Conservation (phyloP, 2,797 vertebrate species). For the Morelia viridis region DNA sequence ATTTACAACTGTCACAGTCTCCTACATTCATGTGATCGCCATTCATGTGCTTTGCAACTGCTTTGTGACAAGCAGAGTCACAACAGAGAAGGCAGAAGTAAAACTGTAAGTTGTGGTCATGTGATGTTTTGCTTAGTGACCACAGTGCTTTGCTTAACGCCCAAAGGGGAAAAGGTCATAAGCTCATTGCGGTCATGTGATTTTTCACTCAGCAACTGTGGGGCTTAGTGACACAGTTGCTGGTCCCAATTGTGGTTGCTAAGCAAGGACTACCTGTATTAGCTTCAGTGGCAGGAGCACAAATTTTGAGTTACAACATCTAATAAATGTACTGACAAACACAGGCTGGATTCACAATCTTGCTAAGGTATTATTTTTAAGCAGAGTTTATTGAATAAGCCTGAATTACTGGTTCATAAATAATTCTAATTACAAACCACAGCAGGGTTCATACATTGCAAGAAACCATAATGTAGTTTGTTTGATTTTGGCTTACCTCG, state of each 20-base stretch:
- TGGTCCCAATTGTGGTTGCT: neutral
- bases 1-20: neutral
- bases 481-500: too few relatives aligned
- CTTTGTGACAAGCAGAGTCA: neutral
- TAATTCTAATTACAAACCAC: too few relatives aligned
- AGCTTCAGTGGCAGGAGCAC: neutral
- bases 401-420: too few relatives aligned
- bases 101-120: too few relatives aligned
- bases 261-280: neutral
- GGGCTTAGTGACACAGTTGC: neutral
- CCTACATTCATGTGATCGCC: neutral
- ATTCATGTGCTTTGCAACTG: neutral
- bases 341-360: neutral
- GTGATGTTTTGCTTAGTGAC: neutral
- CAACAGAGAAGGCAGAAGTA: neutral
- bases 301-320: neutral
- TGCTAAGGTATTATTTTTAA: too few relatives aligned
- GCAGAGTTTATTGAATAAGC: too few relatives aligned
- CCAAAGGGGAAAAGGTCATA: neutral
- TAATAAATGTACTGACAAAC: neutral
- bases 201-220: neutral
- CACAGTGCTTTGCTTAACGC: neutral
- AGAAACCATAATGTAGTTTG: too few relatives aligned
- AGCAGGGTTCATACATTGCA: too few relatives aligned
- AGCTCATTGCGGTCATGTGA: neutral